These are phyloP conservation scores for Himalopsyche anomala DNA, from an alignment of 2,888 invertebrate species.

Conservation along the genomic window DNA sequence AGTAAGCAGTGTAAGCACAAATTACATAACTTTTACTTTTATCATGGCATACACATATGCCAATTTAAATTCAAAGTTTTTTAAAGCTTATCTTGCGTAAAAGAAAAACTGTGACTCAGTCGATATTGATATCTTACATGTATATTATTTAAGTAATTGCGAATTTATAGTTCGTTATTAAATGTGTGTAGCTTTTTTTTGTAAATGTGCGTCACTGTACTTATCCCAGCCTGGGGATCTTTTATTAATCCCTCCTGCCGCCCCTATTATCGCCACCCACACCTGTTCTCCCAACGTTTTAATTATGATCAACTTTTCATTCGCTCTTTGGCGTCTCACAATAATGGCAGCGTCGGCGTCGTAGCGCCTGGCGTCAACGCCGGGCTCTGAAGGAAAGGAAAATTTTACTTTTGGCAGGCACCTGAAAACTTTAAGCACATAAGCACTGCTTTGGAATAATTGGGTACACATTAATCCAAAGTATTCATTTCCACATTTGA, in stretches of 20 bases:
- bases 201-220: neutral
- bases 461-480: conserved; percentile 24
- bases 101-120: too few relatives aligned
- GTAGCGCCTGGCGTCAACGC: conserved; percentile 23
- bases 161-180: too few relatives aligned
- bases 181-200: too few relatives aligned
- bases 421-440: conserved; percentile 37
- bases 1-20: too few relatives aligned
- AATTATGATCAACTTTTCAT: conserved; percentile 61
- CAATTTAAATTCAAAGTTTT: too few relatives aligned
- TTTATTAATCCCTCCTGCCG: conserved; percentile 39
- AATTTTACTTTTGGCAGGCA: neutral
- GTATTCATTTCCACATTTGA: conserved; percentile 25
- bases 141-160: too few relatives aligned
- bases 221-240: conserved; percentile 24
- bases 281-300: conserved; percentile 61
- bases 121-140: too few relatives aligned
- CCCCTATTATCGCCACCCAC: conserved; percentile 59
- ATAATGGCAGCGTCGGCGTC: conserved; percentile 29
- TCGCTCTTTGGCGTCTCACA: conserved; percentile 48
- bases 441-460: conserved; percentile 29
- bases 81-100: too few relatives aligned
- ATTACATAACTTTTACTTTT: too few relatives aligned
- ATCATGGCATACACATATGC: too few relatives aligned
- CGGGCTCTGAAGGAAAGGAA: neutral